Conservation (phyloP, 2,888 invertebrate species). For the Ophonus ardosiacus region DNA sequence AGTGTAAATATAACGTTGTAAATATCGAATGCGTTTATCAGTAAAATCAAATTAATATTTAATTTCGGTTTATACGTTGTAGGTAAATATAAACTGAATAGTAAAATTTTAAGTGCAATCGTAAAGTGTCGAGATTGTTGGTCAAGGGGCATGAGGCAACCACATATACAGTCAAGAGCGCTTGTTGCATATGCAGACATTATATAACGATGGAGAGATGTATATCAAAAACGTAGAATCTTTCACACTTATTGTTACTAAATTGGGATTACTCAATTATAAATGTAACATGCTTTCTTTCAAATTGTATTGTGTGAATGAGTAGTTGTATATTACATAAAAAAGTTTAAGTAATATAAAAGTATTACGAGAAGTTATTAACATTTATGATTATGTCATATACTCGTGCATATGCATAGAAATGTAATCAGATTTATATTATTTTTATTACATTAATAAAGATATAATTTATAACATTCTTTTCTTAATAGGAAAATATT, state of each 20-base stretch:
- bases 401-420: too few species aligned
- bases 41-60: slow-evolving; percentile 1
- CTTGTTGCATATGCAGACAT: slow-evolving; percentile 20
- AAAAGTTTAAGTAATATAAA: too few species aligned
- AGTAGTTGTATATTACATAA: too few species aligned
- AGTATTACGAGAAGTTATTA: too few species aligned
- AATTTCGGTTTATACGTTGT: slow-evolving; percentile 6
- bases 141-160: slow-evolving; percentile 22
- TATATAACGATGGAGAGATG: background rate
- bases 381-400: too few species aligned
- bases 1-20: background rate
- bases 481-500: too few species aligned
- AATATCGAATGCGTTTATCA: background rate
- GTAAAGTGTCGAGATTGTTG: slow-evolving; percentile 17
- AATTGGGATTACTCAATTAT: too few species aligned
- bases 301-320: too few species aligned
- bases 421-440: too few species aligned
- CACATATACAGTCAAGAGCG: background rate
- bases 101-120: slow-evolving; percentile 20
- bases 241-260: background rate
- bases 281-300: too few species aligned
- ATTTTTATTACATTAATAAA: too few species aligned
- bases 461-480: too few species aligned
- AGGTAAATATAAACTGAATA: background rate
- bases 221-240: background rate